Base-by-base conservation (phyloP, 2,888 invertebrate species). In the Hirudinaria manillensis region DNA sequence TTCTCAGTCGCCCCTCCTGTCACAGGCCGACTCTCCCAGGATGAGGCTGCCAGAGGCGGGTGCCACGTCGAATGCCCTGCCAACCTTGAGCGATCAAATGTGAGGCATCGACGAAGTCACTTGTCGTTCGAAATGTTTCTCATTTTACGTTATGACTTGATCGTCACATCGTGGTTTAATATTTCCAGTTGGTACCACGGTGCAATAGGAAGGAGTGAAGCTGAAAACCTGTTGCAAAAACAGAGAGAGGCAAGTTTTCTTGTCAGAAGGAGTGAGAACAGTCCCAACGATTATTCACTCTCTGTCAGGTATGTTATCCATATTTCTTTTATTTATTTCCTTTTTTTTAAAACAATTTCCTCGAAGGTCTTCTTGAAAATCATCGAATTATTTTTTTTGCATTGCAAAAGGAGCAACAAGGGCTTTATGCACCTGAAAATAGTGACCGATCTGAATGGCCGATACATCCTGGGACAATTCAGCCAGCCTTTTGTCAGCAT, bases 361-460 rank as follows among this genome's bases (percentile, higher is more conserved):
- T 45, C n/a, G n/a, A n/a, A n/a, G n/a, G n/a, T n/a, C n/a, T n/a
- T n/a, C n/a, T n/a, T n/a, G n/a, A n/a, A n/a, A n/a, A n/a, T n/a
- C n/a, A n/a, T n/a, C n/a, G n/a, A n/a, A n/a, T n/a, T n/a, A n/a
- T 53, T 53, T 53, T 53, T 13, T 53, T 53, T 53, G 53, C 53
- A 6, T 6, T 36, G 36, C 36, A 36, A 56, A 81, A 96, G 96
- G 87, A 94, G 94, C 83, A 92, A 93, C 75, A 90, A 93, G 83
- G 94, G 95, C 72, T 94, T 93, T 83, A 95, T 97, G 93, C 96
- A 97, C 86, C 94, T 97, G 92, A 90, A 94, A 80, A 96, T 97
- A 79, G 55, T 65, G 24, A 92, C 77, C 55, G 90, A 90, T 81
- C 89, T 90, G 82, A 65, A 36, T n/a, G 92, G 92, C 77, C 91